Base-by-base conservation (phyloP, 1,140 invertebrate genomes). In the Procambarus virginalis region DNA sequence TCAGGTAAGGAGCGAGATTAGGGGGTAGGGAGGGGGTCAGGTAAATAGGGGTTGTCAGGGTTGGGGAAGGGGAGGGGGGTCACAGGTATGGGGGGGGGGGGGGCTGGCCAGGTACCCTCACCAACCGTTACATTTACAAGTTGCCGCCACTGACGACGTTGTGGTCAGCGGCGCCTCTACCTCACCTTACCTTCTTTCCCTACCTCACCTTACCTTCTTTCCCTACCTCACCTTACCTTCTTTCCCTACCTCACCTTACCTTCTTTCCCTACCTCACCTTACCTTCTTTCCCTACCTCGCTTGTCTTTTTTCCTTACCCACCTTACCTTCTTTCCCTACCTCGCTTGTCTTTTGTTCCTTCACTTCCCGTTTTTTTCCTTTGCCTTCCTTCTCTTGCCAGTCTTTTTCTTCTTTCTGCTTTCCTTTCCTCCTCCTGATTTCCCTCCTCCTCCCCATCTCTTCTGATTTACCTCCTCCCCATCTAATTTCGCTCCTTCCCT, bases 121-220 rank as follows among this genome's bases (percentile, higher is more conserved):
- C 79, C 79, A 60, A 81, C 79, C 51, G 49, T 81, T 81, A 79
- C 77, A 79, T 79, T 79, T 79, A 51, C 20, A 20, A 46, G 49
- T 12, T 17, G 77, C 46, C 49, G 77, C 46, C 49, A 12, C 49
- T 20, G 17, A 17, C 49, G 77, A 51, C 46, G 12, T 45, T 48
- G 46, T 46, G 49, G 49, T 17, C 49, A 79, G 48, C 49, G 49
- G 48, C 48, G 20, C 48, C 77, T 2, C 46, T 68, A 17, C 64
- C 10, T 17, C 34, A 2, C 75, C 14, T 22, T 46, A 0, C 46
- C 22, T n/a, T n/a, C 51, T n/a, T 51, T 48, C 17, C 20, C 14
- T 22, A 14, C n/a, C 12, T 45, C 0, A 3, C 73, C 60, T 84
- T 45, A 20, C 60, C 73, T 14, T 84, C 60, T 84, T 34, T 73